Percentiles rank a stretch among this genome's conserved stretches.
Conservation (phyloP, 2,888 invertebrate species). For the Amphipyra berbera region DNA sequence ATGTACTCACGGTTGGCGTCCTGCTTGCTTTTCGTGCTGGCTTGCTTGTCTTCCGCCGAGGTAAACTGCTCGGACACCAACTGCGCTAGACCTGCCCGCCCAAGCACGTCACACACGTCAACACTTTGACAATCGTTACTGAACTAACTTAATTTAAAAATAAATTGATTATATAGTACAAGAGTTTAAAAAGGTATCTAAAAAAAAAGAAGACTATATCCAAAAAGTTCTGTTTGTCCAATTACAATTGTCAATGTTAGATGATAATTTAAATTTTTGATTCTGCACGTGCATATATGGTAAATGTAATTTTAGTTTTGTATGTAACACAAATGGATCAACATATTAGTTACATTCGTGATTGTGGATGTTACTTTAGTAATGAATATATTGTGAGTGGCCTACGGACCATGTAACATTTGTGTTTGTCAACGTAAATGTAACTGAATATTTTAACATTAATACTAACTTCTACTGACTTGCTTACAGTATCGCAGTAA, state of each 20-base stretch:
- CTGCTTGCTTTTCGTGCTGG: conserved; percentile 63
- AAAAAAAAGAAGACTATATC: not conserved
- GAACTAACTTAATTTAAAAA: not conserved
- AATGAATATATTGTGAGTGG: too few species aligned
- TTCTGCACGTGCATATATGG: not conserved
- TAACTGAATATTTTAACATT: too few species aligned
- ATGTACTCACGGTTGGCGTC: conserved; percentile 70
- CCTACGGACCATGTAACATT: too few species aligned
- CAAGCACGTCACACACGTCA: conserved; percentile 21
- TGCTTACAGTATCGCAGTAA: too few species aligned
- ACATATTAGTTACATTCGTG: too few species aligned
- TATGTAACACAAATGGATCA: conserved; percentile 5
- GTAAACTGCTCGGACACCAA: conserved; percentile 84
- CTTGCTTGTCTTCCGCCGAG: conserved; percentile 73
- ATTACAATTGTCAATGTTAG: conserved; percentile 34
- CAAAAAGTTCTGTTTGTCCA: conserved; percentile 7
- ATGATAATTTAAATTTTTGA: conserved; percentile 2
- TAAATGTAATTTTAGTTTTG: not conserved
- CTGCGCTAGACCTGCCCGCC: conserved; percentile 81
- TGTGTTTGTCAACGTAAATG: too few species aligned
- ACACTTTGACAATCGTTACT: conserved; percentile 29
- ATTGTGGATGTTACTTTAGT: too few species aligned
- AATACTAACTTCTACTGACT: too few species aligned
- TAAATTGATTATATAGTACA: too few species aligned
- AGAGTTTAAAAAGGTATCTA: not conserved